These are phyloP conservation scores for Cistogaster globosa DNA, from an alignment of 2,888 invertebrate species.

Conservation along the genomic window DNA sequence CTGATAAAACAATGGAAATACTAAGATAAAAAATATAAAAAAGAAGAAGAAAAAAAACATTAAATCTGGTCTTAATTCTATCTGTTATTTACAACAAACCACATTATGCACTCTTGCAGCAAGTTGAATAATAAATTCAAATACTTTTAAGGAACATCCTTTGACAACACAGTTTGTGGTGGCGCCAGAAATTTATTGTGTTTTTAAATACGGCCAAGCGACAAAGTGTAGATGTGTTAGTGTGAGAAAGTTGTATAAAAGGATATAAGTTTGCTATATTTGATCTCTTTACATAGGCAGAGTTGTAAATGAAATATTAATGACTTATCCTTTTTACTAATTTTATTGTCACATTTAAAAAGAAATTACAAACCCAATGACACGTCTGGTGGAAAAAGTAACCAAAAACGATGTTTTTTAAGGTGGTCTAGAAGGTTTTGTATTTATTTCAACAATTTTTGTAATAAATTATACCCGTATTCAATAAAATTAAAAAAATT, in stretches of 20 bases:
- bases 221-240: not conserved
- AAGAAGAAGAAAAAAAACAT: slow-evolving; percentile 16
- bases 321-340: slow-evolving; percentile 35
- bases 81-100: slow-evolving; percentile 43
- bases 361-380: slow-evolving; percentile 58
- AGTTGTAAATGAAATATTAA: slow-evolving; percentile 23
- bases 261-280: slow-evolving; percentile 4
- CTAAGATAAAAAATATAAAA: slow-evolving; percentile 44
- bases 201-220: not conserved
- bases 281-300: not conserved
- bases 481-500: no score
- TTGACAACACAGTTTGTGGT: slow-evolving; percentile 66
- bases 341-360: slow-evolving; percentile 65
- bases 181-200: slow-evolving; percentile 55
- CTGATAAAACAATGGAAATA: slow-evolving; percentile 54
- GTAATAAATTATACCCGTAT: no score
- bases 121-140: slow-evolving; percentile 35
- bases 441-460: no score
- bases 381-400: slow-evolving; percentile 46
- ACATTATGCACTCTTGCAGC: slow-evolving; percentile 38
- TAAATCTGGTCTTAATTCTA: slow-evolving; percentile 40
- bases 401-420: no score
- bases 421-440: no score
- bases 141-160: slow-evolving; percentile 44
- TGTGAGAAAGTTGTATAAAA: not conserved